Conservation (phyloP, 2,888 invertebrate species). For the Oasisia sp. region DNA sequence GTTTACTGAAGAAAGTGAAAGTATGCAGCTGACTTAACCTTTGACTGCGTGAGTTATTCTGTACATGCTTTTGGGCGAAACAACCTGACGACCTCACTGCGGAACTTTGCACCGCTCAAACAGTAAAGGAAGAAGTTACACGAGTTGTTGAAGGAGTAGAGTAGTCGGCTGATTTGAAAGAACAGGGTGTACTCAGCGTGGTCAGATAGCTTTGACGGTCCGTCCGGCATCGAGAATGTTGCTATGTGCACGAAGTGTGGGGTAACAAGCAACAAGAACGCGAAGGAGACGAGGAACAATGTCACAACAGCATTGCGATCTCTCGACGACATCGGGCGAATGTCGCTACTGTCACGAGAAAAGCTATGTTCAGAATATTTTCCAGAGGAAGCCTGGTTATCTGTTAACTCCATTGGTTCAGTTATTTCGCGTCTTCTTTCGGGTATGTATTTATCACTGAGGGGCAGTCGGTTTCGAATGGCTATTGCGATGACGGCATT, state of each 20-base stretch:
- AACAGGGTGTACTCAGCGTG: neutral
- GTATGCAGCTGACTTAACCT: too few relatives aligned
- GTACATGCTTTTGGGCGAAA: neutral
- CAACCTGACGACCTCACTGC: neutral
- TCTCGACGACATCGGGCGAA: neutral
- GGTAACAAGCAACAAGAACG: neutral
- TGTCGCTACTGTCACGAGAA: neutral
- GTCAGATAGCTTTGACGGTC: neutral
- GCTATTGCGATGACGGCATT: neutral
- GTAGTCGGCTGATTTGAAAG: neutral
- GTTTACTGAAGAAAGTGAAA: too few relatives aligned
- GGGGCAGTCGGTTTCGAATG: neutral
- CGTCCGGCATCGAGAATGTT: neutral
- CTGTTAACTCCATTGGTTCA: too few relatives aligned
- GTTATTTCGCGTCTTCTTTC: too few relatives aligned
- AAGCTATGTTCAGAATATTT: too few relatives aligned
- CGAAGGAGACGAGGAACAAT: neutral
- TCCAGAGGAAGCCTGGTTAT: too few relatives aligned
- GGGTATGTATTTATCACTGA: too few relatives aligned
- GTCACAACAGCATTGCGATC: neutral
- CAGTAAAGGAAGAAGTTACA: neutral
- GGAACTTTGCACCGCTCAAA: slow-evolving; percentile 3
- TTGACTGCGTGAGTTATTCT: too few relatives aligned
- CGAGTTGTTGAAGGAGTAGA: neutral
- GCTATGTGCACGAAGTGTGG: neutral